A percentile compares a stretch with the other conserved stretches of the same genome.
phyloP scores from a whole-genome alignment of 2,113 vertebrate species.

The Parotia lawesii region DNA sequence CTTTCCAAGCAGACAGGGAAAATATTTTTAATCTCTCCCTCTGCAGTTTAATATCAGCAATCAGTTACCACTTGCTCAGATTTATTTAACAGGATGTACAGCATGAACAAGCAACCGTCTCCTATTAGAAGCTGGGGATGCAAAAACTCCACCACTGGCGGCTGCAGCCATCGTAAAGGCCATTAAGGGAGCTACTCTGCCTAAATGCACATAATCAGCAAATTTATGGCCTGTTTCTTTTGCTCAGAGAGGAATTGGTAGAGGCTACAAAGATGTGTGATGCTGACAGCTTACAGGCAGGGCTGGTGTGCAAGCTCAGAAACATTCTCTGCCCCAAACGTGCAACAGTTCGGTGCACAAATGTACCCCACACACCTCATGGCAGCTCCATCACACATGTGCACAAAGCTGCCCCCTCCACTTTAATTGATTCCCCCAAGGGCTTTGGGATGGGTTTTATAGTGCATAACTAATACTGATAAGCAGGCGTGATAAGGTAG shows the following conservation, averaged over 20 bases:
- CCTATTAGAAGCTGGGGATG: background rate
- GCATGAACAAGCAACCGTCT: background rate
- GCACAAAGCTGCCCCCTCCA: background rate
- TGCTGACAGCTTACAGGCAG: constrained; percentile 3
- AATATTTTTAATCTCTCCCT: constrained; percentile 5
- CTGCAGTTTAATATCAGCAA: background rate
- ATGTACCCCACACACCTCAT: background rate
- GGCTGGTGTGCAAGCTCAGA: background rate
- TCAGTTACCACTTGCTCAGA: background rate
- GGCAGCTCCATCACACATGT: background rate
- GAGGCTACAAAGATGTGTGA: background rate
- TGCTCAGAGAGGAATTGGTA: background rate
- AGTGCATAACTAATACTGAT: constrained; percentile 69
- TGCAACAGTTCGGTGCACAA: background rate
- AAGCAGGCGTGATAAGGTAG: constrained; percentile 62
- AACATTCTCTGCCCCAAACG: background rate
- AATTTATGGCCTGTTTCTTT: constrained; percentile 57
- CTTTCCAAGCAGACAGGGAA: background rate
- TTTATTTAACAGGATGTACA: constrained; percentile 32
- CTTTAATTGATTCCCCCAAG: constrained; percentile 46
- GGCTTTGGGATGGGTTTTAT: constrained; percentile 53
- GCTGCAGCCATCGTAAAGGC: constrained; percentile 35
- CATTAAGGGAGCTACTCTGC: constrained; percentile 49
- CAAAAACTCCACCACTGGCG: constrained; percentile 32
- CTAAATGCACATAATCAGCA: constrained; percentile 58